phyloP scores from a whole-genome alignment of 2,113 vertebrate species.

The Psilopsiagon aurifrons region DNA sequence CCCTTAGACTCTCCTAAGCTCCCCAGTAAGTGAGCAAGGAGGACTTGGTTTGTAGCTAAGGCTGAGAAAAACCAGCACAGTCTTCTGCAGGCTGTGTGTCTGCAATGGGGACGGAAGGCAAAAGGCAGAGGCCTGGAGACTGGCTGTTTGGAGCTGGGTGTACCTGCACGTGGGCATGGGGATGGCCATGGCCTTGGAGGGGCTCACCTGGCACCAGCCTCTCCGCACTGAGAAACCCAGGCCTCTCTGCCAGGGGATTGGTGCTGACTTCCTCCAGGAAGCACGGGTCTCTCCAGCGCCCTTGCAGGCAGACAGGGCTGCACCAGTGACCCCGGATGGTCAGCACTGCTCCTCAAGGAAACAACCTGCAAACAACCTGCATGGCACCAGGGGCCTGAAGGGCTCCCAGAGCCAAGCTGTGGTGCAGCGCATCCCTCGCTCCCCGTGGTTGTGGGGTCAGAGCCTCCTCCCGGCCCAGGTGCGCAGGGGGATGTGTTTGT shows the following conservation, averaged over 20 bases:
- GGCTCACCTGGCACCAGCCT: not conserved
- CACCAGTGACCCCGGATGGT: not conserved
- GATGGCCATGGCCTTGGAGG: not conserved
- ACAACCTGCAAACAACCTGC: not conserved
- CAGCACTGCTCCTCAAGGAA: not conserved
- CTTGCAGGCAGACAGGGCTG: not conserved
- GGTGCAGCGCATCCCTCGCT: not conserved
- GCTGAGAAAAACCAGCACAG: not conserved
- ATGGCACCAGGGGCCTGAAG: not conserved
- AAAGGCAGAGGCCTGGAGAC: not conserved
- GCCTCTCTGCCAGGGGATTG: not conserved
- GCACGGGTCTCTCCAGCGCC: not conserved
- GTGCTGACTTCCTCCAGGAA: not conserved
- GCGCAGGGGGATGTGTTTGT: slow-evolving; percentile 53
- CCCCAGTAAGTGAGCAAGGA: fast-evolving
- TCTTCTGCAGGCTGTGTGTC: not conserved
- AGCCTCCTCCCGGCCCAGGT: slow-evolving; percentile 62
- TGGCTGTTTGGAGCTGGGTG: not conserved
- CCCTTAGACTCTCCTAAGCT: not conserved
- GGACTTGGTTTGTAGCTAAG: not conserved
- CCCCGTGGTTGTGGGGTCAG: not conserved
- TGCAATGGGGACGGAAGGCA: fast-evolving
- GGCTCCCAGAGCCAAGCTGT: not conserved
- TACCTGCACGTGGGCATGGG: not conserved
- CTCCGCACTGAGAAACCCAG: fast-evolving